Conservation (phyloP, 2,113 vertebrate species). For the Oplegnathus fasciatus region DNA sequence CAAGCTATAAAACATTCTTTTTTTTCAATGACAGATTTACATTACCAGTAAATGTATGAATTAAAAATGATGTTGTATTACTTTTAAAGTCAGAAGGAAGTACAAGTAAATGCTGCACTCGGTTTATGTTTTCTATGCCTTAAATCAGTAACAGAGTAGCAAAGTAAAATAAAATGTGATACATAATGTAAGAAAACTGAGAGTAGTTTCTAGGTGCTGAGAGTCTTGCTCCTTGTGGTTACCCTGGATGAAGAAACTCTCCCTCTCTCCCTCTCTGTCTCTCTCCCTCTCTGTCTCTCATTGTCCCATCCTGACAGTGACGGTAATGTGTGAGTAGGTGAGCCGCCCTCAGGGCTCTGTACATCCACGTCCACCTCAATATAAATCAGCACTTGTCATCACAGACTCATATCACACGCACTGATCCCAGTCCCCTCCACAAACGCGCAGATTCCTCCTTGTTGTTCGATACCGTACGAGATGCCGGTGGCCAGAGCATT, state of each 20-base stretch:
- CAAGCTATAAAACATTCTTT: background rate
- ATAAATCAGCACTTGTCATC: conserved; percentile 87
- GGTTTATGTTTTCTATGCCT: background rate
- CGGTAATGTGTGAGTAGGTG: conserved; percentile 82
- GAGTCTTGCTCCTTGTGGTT: conserved; percentile 39
- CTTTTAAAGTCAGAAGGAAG: background rate
- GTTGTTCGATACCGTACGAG: conserved; percentile 62
- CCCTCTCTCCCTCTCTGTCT: background rate
- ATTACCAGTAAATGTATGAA: background rate
- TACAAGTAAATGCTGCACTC: background rate
- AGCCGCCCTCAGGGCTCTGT: conserved; percentile 78
- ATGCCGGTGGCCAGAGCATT: conserved; percentile 79
- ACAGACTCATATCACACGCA: conserved; percentile 83
- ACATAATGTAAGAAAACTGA: background rate
- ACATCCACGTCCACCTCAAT: conserved; percentile 82
- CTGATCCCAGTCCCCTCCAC: conserved; percentile 76
- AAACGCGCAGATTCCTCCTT: conserved; percentile 51
- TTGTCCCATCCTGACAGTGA: conserved; percentile 81
- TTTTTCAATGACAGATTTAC: background rate
- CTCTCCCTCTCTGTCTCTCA: conserved; percentile 37
- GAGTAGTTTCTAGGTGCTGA: conserved; percentile 10
- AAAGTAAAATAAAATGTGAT: background rate
- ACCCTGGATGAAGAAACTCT: conserved; percentile 22
- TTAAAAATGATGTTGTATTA: background rate
- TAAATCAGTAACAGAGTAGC: background rate